phyloP scores from a whole-genome alignment of 2,888 invertebrate species.

The Lasioglossum zephyrum region DNA sequence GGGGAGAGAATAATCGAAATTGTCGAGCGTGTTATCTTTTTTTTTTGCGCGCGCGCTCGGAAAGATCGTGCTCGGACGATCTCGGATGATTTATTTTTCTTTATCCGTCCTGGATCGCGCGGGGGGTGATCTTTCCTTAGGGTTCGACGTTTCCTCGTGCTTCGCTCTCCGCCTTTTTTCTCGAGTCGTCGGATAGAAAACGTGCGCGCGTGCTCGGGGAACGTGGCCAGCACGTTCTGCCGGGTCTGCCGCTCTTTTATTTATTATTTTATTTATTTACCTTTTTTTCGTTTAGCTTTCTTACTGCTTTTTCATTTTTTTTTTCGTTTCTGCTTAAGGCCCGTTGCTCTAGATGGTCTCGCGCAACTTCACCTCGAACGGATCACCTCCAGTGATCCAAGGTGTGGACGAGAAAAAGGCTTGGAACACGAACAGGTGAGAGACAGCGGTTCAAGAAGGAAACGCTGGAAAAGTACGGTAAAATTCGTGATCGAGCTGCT shows the following conservation, averaged over 20 bases:
- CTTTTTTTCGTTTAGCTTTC: not conserved
- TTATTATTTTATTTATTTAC: slow-evolving; percentile 2
- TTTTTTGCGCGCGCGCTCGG: not conserved
- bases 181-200: slow-evolving; percentile 47
- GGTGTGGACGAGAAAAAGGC: slow-evolving; percentile 25
- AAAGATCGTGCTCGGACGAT: slow-evolving; percentile 22
- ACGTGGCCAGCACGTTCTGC: slow-evolving; percentile 73
- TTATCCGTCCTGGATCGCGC: not conserved
- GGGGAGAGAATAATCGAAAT: slow-evolving; percentile 4
- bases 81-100: not conserved
- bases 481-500: slow-evolving; percentile 10
- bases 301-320: not conserved
- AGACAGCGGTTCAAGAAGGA: not conserved
- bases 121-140: slow-evolving; percentile 27
- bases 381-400: slow-evolving; percentile 22
- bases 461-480: not conserved
- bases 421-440: slow-evolving; percentile 28
- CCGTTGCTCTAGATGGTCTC: slow-evolving; percentile 50
- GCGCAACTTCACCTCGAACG: slow-evolving; percentile 17
- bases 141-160: slow-evolving; percentile 4
- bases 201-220: slow-evolving; percentile 33
- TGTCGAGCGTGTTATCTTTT: not conserved
- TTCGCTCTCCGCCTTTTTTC: slow-evolving; percentile 38
- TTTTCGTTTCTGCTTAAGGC: slow-evolving; percentile 29
- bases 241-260: slow-evolving; percentile 32